Conservation (phyloP, 2,888 invertebrate species). For the Hydrotaea diabolus region DNA sequence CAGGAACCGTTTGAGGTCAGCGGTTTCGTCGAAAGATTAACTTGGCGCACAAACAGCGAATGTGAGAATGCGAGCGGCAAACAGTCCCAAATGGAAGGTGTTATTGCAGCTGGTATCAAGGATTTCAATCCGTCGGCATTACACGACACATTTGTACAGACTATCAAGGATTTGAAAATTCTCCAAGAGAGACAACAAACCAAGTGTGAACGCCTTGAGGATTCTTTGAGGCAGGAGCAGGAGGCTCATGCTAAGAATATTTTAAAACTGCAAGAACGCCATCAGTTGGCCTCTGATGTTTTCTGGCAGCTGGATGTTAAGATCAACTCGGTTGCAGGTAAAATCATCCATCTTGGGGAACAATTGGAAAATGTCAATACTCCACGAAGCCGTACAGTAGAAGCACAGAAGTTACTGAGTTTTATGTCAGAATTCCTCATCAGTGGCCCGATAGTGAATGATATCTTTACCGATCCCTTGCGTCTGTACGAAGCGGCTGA, state of each 20-base stretch:
- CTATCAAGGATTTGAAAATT: constrained; percentile 90
- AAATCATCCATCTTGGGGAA: constrained; percentile 98
- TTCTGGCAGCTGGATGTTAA: constrained; percentile 96
- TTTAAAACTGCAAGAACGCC: constrained; percentile 90
- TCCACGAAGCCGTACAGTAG: constrained; percentile 95
- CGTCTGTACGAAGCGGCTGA: constrained; percentile 96
- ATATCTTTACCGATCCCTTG: constrained; percentile 91
- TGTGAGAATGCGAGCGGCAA: constrained; percentile 81
- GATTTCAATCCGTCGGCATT: constrained; percentile 93
- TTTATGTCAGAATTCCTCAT: constrained; percentile 95
- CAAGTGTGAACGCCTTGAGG: constrained; percentile 92
- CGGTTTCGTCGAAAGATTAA: constrained; percentile 97
- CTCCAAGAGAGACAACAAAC: constrained; percentile 92
- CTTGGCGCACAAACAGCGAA: constrained; percentile 94
- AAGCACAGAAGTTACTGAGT: constrained; percentile 95
- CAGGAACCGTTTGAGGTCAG: constrained; percentile 98
- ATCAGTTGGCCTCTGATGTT: constrained; percentile 92
- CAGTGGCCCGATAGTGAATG: constrained; percentile 91
- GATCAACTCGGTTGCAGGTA: constrained; percentile 97
- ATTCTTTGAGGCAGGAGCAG: constrained; percentile 92
- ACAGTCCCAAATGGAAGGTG: constrained; percentile 44
- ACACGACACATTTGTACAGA: constrained; percentile 95
- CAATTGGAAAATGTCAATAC: constrained; percentile 98
- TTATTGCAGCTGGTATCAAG: constrained; percentile 75
- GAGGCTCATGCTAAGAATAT: constrained; percentile 90